These are phyloP conservation scores for Cossypha caffra DNA, from an alignment of 2,797 vertebrate species.

Conservation along the genomic window DNA sequence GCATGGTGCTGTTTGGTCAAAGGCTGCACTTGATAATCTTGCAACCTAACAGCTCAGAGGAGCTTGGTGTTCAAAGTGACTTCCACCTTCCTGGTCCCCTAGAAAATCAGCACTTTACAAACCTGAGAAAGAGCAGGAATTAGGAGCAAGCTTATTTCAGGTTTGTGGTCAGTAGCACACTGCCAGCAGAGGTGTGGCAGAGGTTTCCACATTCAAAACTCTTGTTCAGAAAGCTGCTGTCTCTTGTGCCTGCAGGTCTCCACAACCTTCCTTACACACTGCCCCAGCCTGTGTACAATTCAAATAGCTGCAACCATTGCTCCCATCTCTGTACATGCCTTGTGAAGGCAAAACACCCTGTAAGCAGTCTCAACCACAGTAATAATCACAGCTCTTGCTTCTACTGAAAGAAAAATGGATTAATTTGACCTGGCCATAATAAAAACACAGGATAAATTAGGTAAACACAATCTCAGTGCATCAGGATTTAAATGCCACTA, in stretches of 20 bases:
- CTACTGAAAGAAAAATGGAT: background rate
- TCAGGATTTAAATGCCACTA: background rate
- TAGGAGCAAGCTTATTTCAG: background rate
- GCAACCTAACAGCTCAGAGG: background rate
- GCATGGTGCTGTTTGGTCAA: background rate
- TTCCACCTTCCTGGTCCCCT: background rate
- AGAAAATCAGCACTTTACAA: background rate
- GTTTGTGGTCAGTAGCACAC: background rate
- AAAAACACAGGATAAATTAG: background rate
- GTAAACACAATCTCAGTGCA: background rate
- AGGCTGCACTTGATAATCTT: background rate
- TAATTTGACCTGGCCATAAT: background rate
- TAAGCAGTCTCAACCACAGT: background rate
- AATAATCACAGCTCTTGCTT: background rate
- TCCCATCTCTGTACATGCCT: accelerated
- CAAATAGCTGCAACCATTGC: background rate
- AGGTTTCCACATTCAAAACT: background rate
- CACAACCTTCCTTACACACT: background rate
- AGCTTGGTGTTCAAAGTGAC: background rate
- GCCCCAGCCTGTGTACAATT: background rate
- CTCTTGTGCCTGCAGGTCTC: background rate
- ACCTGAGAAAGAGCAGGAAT: background rate
- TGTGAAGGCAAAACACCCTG: background rate
- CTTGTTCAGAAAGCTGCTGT: accelerated
- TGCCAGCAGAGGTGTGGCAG: background rate